These are phyloP conservation scores for Acronicta psi DNA, from an alignment of 2,888 invertebrate species.

Conservation along the genomic window DNA sequence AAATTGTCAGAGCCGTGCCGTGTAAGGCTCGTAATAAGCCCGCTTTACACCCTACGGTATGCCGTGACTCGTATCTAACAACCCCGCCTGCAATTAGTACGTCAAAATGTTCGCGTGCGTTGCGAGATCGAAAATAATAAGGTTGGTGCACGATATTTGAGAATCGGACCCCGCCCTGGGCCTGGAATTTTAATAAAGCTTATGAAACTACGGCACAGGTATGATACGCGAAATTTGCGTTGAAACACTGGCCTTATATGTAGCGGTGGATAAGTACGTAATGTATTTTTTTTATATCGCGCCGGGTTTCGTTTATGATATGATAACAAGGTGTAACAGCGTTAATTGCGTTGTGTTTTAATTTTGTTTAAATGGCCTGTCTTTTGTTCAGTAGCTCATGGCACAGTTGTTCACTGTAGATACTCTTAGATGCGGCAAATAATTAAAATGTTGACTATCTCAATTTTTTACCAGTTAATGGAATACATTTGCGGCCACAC, in stretches of 20 bases:
- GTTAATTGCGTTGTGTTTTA: slow-evolving; percentile 22
- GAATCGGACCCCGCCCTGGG: slow-evolving; percentile 66
- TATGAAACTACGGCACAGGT: slow-evolving; percentile 57
- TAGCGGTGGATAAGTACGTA: slow-evolving; percentile 4
- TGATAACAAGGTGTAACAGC: slow-evolving; percentile 15
- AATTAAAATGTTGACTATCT: no score
- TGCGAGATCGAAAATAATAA: slow-evolving; percentile 79
- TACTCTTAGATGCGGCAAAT: no score
- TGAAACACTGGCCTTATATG: slow-evolving; percentile 48
- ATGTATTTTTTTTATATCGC: slow-evolving; percentile 30
- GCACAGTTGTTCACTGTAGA: no score
- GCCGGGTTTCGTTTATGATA: slow-evolving; percentile 15
- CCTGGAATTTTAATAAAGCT: slow-evolving; percentile 69
- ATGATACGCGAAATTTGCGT: slow-evolving; percentile 56
- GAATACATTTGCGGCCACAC: no score
- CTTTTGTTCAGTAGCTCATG: slow-evolving; percentile 3
- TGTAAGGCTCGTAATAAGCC: slow-evolving; percentile 57
- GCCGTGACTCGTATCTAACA: slow-evolving; percentile 68
- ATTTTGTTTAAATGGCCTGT: slow-evolving; percentile 9
- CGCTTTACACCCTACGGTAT: slow-evolving; percentile 55
- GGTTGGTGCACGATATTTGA: slow-evolving; percentile 70
- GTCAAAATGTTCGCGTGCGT: slow-evolving; percentile 80
- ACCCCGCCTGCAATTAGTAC: slow-evolving; percentile 73
- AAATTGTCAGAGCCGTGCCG: slow-evolving; percentile 54
- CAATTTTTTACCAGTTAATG: no score